A percentile compares a stretch with the other conserved stretches of the same genome.
These are phyloP conservation scores for Pantherophis vulpinus DNA, from an alignment of 2,797 vertebrate genomes.

Conservation along the genomic window DNA sequence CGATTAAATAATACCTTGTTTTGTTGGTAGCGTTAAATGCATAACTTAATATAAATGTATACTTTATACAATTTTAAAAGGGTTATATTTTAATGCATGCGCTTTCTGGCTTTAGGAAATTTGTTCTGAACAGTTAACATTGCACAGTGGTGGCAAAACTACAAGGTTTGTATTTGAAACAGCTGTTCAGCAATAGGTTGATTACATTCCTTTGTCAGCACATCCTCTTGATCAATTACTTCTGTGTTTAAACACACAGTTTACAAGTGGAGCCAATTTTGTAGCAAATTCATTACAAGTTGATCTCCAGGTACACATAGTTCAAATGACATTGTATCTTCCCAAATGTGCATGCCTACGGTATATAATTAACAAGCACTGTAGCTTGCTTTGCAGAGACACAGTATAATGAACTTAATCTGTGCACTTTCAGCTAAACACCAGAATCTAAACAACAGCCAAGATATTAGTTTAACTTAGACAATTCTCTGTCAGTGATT, in stretches of 20 bases:
- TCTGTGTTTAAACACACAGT: not conserved
- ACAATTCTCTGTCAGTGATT: not conserved
- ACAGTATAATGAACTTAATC: not conserved
- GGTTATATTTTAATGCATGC: not conserved
- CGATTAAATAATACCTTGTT: not conserved
- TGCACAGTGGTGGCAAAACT: not conserved
- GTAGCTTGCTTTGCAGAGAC: not conserved
- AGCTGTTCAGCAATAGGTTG: not conserved
- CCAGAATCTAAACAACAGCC: not conserved
- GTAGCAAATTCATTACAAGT: not conserved
- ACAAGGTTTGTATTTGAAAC: not conserved
- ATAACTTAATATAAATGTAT: not conserved
- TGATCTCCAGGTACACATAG: not conserved
- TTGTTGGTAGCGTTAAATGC: not conserved
- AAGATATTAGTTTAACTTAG: not conserved
- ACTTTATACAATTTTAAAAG: not conserved
- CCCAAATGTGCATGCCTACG: not conserved
- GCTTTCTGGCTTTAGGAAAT: not conserved
- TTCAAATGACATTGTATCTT: not conserved
- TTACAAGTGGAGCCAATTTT: not conserved
- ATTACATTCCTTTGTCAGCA: not conserved
- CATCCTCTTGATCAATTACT: not conserved
- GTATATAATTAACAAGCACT: not conserved
- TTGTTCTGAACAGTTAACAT: not conserved
- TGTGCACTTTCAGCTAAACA: not conserved